Evolutionary conservation across 2,113 vertebrate genomes (phyloP).

Genomic region (Nibea coibor): DNA sequence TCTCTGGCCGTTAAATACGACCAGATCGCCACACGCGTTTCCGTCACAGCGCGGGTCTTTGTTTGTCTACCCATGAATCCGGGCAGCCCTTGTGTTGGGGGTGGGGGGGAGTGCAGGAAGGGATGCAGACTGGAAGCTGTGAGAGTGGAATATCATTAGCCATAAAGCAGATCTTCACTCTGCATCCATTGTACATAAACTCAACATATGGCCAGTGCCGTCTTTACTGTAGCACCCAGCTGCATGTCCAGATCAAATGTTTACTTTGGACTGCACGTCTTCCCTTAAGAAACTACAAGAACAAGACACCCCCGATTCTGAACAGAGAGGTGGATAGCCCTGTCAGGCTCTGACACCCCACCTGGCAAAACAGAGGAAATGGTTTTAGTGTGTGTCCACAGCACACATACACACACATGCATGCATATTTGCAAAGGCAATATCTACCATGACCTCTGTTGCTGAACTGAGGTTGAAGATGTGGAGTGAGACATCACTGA

Average conservation of each 20-base stretch:
- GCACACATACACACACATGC: not conserved
- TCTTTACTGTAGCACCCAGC: conserved; percentile 44
- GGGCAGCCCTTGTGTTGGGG: conserved; percentile 38
- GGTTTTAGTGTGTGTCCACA: conserved; percentile 27
- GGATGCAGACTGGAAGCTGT: conserved; percentile 62
- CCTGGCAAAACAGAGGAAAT: conserved; percentile 70
- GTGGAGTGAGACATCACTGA: not conserved
- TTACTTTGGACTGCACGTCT: conserved; percentile 67
- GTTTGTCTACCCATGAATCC: conserved; percentile 65
- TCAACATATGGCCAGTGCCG: conserved; percentile 41
- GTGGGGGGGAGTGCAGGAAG: conserved; percentile 59
- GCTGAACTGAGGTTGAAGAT: conserved; percentile 2
- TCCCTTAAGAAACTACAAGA: conserved; percentile 48
- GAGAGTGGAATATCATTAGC: conserved; percentile 71
- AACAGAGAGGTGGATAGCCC: conserved; percentile 29
- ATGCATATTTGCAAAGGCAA: conserved; percentile 18
- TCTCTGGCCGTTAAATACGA: conserved; percentile 45
- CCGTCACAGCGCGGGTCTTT: conserved; percentile 34
- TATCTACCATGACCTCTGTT: not conserved
- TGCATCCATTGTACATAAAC: conserved; percentile 28
- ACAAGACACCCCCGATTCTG: conserved; percentile 37
- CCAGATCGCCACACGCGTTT: conserved; percentile 53
- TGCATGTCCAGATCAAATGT: conserved; percentile 62
- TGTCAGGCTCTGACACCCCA: conserved; percentile 54
- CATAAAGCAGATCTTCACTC: conserved; percentile 53